Base-by-base conservation (phyloP, 2,797 vertebrate genomes). In the Chelon labrosus region DNA sequence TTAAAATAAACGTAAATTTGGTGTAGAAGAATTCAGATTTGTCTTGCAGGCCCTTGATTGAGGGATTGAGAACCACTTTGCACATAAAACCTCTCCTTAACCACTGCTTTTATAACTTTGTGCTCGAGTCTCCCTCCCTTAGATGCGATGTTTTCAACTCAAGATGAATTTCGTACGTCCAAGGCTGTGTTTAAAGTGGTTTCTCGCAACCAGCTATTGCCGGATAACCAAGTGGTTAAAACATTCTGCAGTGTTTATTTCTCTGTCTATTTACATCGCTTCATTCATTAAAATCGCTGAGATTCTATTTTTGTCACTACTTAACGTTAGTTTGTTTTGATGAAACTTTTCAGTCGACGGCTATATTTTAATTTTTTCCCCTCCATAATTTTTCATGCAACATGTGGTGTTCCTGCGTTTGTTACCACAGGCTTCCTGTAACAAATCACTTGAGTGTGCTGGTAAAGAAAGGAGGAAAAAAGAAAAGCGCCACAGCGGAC, bases 351-450 rank as follows among this genome's bases (percentile, higher is more conserved):
- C 17, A 51, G 42, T 25, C 22, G 55, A 14, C 16, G 22, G 16
- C 35, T 53, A 49, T 12, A 49, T 39, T 35, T 67, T 1, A 37
- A 58, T 6, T 1, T 54, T 46, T 62, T 35, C 60, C 5, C 22
- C 22, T 22, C 22, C 22, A 20, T 51, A 8, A 6, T 37, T 42
- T 58, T 56, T 22, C 5, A 44, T 14, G 10, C 1, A 22, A 20
- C 9, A 7, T 44, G 14, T n/a, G 1, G 12, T 19, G 55, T 66
- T 75, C 53, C 57, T 71, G 56, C n/a, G 50, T 70, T 50, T 64
- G 39, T 60, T 37, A 35, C 22, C 38, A 53, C 55, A 25, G 6
- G 31, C 41, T 65, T 77, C 53, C 57, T 71, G 42, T 69, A 38
- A 66, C 3, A 5, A 64, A 62, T 20, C 31, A 12, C 25, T 58